These are phyloP conservation scores for Macroramphosus scolopax DNA, from an alignment of 2,797 vertebrate species.

Conservation along the genomic window DNA sequence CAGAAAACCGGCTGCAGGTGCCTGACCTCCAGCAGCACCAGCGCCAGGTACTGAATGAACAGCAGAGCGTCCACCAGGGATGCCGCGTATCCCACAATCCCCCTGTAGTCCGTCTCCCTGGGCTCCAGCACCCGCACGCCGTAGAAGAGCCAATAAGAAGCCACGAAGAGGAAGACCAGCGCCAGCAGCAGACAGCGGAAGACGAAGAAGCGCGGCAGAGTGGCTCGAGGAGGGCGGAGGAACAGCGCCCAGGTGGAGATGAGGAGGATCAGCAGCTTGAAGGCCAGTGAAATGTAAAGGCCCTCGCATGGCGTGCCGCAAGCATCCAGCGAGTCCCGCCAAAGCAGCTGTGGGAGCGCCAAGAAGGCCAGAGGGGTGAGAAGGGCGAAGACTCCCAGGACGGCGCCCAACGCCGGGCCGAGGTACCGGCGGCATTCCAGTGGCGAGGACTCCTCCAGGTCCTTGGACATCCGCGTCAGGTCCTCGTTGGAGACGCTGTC, in stretches of 20 bases:
- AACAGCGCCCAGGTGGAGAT: slow-evolving; percentile 92
- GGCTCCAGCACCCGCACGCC: slow-evolving; percentile 87
- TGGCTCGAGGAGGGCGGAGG: slow-evolving; percentile 86
- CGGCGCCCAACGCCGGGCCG: slow-evolving; percentile 78
- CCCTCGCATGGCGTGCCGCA: slow-evolving; percentile 90
- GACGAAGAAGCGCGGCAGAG: slow-evolving; percentile 86
- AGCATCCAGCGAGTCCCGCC: slow-evolving; percentile 83
- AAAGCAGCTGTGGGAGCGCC: slow-evolving; percentile 87
- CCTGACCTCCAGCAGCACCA: slow-evolving; percentile 88
- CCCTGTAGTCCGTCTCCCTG: slow-evolving; percentile 84
- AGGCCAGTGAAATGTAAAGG: slow-evolving; percentile 91
- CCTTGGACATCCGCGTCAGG: slow-evolving; percentile 89
- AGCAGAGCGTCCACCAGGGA: slow-evolving; percentile 90
- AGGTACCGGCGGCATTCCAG: slow-evolving; percentile 87
- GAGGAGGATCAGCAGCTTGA: slow-evolving; percentile 90
- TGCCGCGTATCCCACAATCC: slow-evolving; percentile 88
- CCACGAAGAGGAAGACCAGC: slow-evolving; percentile 88
- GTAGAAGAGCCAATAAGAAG: slow-evolving; percentile 93
- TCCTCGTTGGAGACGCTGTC: slow-evolving; percentile 94
- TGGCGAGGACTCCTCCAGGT: slow-evolving; percentile 88
- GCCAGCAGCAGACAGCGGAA: slow-evolving; percentile 90
- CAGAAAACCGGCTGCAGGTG: slow-evolving; percentile 92
- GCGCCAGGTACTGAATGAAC: slow-evolving; percentile 90
- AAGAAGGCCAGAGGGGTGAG: slow-evolving; percentile 89
- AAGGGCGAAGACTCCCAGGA: slow-evolving; percentile 86